A percentile compares a stretch with the other conserved stretches of the same genome.
Conservation (phyloP, 1,140 invertebrate genomes). For the Saxidomus purpurata region DNA sequence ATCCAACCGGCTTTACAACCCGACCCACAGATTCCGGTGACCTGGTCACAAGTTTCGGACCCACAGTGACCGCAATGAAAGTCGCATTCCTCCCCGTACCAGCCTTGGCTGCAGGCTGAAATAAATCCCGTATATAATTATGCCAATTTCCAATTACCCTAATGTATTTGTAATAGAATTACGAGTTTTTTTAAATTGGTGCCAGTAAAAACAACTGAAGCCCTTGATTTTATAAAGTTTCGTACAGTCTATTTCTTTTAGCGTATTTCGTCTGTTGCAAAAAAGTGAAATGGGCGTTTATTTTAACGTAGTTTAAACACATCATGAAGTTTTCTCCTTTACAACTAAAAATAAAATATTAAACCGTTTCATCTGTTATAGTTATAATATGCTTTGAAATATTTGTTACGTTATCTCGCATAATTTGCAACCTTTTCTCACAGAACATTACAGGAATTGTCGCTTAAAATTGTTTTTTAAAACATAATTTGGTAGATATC, state of each 20-base stretch:
- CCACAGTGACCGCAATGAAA: constrained; percentile 75
- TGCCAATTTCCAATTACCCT: no score
- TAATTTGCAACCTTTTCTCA: no score
- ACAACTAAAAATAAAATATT: background rate
- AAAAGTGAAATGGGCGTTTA: background rate
- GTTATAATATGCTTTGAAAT: background rate
- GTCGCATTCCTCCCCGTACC: constrained; percentile 76
- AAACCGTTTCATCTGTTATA: background rate
- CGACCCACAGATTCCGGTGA: constrained; percentile 67
- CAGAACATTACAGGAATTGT: no score
- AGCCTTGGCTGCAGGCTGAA: constrained; percentile 74
- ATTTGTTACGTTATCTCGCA: background rate
- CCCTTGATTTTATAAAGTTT: no score
- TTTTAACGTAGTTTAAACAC: background rate
- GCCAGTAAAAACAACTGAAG: no score
- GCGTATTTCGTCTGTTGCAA: background rate
- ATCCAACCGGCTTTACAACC: constrained; percentile 75
- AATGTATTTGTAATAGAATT: no score
- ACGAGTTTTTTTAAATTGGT: no score
- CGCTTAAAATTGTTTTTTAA: no score
- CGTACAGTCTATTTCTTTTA: background rate
- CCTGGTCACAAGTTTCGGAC: constrained; percentile 69
- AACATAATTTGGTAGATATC: no score
- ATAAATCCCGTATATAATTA: no score
- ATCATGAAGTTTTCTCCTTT: background rate